Evolutionary conservation across 1,140 invertebrate species (phyloP), one percentile per base, ranked within the genome.

Genomic region (Leptopilina clavipes): DNA sequence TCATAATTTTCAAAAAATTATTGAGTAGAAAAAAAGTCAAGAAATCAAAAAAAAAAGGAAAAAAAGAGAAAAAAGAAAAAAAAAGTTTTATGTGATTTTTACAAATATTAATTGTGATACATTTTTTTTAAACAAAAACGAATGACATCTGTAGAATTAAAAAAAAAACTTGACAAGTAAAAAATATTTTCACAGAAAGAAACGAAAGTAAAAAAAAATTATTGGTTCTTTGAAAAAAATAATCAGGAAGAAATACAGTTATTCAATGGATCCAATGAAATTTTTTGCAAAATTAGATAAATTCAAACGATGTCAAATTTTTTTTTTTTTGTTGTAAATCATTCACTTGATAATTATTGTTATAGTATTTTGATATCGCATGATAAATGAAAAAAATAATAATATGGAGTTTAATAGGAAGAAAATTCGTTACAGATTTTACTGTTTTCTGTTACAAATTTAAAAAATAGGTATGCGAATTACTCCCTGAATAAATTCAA

Each of bases 391-490:
- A 48, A 48, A 17, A 52, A 52, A 52, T 3, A 56, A 18, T 25
- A 25, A 22, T 65, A 65, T 37, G 59, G 11, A 31, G 59, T 65
- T 65, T 65, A 31, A 65, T 25, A 65, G 59, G 25, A 65, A 65
- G 25, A 65, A 65, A 65, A 65, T 65, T 25, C 59, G 59, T 65
- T 65, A 31, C 59, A 65, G 59, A 65, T 65, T 65, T 65, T 65
- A 65, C 14, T 65, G 59, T 37, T 65, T 65, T 65, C 59, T 31
- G 59, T 65, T 65, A 65, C 10, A 25, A 65, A 37, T 65, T 65
- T 40, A 14, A 65, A 37, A 65, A 65, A 25, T 31, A 65, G 25
- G 11, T 31, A 59, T 25, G 56, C 19, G 56, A 25, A 59, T 25
- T 25, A 59, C 56, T 25, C 22, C 52, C 56, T 59, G 56, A 65